These are phyloP conservation scores for Macrocentrus cingulum DNA, from an alignment of 1,140 invertebrate species.

Conservation along the genomic window DNA sequence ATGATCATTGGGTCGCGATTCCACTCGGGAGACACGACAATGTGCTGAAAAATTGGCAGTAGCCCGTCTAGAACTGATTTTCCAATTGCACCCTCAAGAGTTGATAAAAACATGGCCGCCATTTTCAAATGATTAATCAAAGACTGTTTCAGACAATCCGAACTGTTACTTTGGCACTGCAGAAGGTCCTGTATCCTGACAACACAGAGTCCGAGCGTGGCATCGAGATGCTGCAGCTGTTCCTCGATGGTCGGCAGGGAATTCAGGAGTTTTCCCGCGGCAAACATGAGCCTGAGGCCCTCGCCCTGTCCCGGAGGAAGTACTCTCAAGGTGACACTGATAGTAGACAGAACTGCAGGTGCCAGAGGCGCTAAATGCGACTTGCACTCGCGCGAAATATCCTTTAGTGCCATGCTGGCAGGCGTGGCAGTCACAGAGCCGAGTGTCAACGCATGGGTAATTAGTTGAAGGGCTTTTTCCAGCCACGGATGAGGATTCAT, in stretches of 20 bases:
- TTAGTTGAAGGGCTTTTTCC: conserved; percentile 67
- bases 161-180: conserved; percentile 41
- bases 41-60: conserved; percentile 47
- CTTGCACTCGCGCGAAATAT: conserved; percentile 78
- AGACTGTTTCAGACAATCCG: conserved; percentile 33
- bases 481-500: conserved; percentile 70
- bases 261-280: conserved; percentile 74
- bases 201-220: conserved; percentile 69
- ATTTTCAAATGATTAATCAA: conserved; percentile 64
- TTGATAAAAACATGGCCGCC: conserved; percentile 70
- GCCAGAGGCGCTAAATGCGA: conserved; percentile 72
- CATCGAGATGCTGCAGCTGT: conserved; percentile 71
- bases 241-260: conserved; percentile 61
- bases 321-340: conserved; percentile 41
- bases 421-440: conserved; percentile 68
- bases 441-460: conserved; percentile 69
- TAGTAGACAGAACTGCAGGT: conserved; percentile 50
- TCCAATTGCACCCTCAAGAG: conserved; percentile 61
- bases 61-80: conserved; percentile 48
- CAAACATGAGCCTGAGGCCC: conserved; percentile 73
- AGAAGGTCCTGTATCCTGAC: conserved; percentile 64
- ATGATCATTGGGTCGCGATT: conserved; percentile 43
- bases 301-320: conserved; percentile 55
- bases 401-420: conserved; percentile 85
- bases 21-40: conserved; percentile 44